phyloP scores from a whole-genome alignment of 2,797 vertebrate genomes.

The Lepus townsendii region DNA sequence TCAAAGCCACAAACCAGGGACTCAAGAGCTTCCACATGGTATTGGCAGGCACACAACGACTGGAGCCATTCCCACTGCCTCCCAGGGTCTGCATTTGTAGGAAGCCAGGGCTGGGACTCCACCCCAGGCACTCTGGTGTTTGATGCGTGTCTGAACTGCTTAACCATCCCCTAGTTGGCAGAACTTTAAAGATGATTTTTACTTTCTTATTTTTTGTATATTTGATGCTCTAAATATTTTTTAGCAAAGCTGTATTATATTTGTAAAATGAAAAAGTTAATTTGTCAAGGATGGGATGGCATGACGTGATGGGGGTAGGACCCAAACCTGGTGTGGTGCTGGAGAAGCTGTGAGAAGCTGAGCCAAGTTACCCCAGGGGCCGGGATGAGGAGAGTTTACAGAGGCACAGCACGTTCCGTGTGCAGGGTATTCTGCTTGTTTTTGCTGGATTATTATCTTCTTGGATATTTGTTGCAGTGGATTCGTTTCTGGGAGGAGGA shows the following conservation, averaged over 20 bases:
- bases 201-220: slow-evolving; percentile 18
- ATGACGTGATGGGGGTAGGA: background rate
- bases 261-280: background rate
- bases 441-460: background rate
- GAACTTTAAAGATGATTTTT: slow-evolving; percentile 42
- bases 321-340: background rate
- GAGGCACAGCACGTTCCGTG: background rate
- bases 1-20: too few relatives aligned
- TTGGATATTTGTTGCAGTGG: background rate
- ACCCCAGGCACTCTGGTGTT: too few relatives aligned
- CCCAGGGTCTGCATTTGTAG: too few relatives aligned
- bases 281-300: background rate
- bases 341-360: background rate
- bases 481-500: too few relatives aligned
- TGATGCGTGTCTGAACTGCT: too few relatives aligned
- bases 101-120: too few relatives aligned
- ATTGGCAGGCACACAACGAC: too few relatives aligned
- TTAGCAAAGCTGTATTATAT: background rate
- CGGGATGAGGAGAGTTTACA: background rate
- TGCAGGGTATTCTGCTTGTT: background rate
- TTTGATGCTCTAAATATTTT: slow-evolving; percentile 43
- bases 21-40: too few relatives aligned
- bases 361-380: too few relatives aligned
- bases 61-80: too few relatives aligned
- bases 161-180: background rate